Conservation (phyloP, 2,113 vertebrate genomes). For the Ptyas mucosa region DNA sequence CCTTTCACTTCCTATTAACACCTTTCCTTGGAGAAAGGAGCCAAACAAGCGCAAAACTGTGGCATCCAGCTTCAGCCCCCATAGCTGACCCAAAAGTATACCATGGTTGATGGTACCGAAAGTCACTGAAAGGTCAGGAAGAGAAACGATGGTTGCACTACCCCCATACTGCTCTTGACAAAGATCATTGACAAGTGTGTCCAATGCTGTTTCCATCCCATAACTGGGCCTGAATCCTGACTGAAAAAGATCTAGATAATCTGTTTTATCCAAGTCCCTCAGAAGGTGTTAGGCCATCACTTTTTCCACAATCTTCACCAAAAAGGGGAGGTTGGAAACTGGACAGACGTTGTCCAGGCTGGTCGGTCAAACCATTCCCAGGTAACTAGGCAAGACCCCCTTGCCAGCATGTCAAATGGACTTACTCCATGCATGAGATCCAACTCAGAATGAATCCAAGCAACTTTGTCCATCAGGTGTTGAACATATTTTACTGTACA, state of each 20-base stretch:
- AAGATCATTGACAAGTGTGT: background rate
- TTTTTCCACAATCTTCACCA: background rate
- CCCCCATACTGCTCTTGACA: background rate
- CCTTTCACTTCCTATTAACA: background rate
- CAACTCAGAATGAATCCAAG: too few species aligned
- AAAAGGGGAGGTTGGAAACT: background rate
- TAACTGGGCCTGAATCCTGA: background rate
- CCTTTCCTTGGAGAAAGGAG: background rate
- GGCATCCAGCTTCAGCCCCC: background rate
- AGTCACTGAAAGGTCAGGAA: background rate
- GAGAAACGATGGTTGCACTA: background rate
- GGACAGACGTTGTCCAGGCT: background rate
- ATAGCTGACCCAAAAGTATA: background rate
- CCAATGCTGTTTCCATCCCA: background rate
- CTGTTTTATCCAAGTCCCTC: background rate
- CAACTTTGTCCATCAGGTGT: too few species aligned
- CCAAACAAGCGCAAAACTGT: background rate
- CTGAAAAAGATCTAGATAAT: background rate
- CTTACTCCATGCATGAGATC: too few species aligned
- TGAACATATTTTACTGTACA: too few species aligned
- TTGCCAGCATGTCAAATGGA: too few species aligned
- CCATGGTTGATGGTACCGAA: background rate
- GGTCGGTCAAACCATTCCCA: too few species aligned
- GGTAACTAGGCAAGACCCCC: too few species aligned
- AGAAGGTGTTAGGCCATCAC: background rate